Evolutionary conservation across 2,113 vertebrate species (phyloP).

Genomic region (Onychorhynchus coronatus): DNA sequence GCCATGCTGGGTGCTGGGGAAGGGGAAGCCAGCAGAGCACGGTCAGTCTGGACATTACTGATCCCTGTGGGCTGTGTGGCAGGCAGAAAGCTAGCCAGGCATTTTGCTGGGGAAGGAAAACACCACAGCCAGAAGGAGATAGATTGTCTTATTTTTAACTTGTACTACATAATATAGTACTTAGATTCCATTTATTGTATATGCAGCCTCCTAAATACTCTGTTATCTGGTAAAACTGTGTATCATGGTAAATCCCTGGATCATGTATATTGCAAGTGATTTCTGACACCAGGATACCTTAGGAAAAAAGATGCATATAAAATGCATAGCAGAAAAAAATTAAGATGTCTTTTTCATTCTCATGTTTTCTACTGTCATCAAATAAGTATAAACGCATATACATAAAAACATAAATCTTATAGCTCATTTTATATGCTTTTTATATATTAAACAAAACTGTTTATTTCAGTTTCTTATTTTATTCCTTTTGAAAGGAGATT

Average conservation of each 20-base stretch:
- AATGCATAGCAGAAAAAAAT: background rate
- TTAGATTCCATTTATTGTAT: background rate
- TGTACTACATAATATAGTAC: background rate
- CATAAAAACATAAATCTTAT: background rate
- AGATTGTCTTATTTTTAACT: background rate
- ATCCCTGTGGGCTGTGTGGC: background rate
- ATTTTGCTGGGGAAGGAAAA: background rate
- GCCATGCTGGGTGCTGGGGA: background rate
- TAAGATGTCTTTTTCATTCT: background rate
- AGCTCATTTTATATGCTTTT: conserved; percentile 13
- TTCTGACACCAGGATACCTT: background rate
- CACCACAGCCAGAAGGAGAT: background rate
- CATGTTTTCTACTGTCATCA: background rate
- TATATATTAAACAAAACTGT: background rate
- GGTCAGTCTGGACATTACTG: fast-evolving
- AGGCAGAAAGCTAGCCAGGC: background rate
- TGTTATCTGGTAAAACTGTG: background rate
- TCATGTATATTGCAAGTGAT: background rate
- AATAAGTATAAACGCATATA: background rate
- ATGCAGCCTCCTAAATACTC: background rate
- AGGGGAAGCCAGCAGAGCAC: background rate
- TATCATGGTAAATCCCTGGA: background rate
- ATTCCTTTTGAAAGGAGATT: conserved; percentile 23
- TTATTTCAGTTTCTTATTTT: background rate
- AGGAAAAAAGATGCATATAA: background rate